These are phyloP conservation scores for Drosophila lacteicornis DNA, from an alignment of 1,140 invertebrate genomes.

Conservation along the genomic window DNA sequence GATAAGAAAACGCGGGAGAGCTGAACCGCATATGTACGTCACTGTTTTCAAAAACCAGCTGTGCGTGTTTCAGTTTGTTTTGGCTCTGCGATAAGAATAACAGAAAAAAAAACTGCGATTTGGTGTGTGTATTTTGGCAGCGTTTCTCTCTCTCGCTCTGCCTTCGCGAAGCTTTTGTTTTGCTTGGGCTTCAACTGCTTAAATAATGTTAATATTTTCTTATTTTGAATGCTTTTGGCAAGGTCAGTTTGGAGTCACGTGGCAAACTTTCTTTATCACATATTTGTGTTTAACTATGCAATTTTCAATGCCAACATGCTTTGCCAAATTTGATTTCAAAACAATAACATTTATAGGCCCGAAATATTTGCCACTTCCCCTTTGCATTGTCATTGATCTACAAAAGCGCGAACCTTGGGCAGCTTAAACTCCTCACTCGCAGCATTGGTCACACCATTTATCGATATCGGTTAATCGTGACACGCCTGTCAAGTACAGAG, in stretches of 20 bases:
- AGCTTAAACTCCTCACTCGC: slow-evolving; percentile 6
- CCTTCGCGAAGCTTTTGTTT: slow-evolving; percentile 14
- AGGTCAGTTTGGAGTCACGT: slow-evolving; percentile 36
- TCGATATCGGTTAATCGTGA: slow-evolving; percentile 15
- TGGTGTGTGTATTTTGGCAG: not conserved
- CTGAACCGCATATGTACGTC: slow-evolving; percentile 21
- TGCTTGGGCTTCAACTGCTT: slow-evolving; percentile 20
- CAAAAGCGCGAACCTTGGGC: slow-evolving; percentile 21
- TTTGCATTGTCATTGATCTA: slow-evolving; percentile 22
- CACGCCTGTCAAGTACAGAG: not conserved
- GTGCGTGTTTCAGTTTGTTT: slow-evolving; percentile 37
- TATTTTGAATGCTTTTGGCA: slow-evolving; percentile 23
- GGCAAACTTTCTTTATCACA: slow-evolving; percentile 24
- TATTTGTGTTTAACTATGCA: not conserved
- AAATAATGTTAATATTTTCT: slow-evolving; percentile 26
- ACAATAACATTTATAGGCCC: slow-evolving; percentile 25
- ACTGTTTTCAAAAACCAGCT: slow-evolving; percentile 30
- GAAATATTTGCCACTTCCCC: slow-evolving; percentile 16
- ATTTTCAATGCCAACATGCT: no score
- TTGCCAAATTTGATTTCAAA: slow-evolving; percentile 1
- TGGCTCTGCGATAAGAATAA: slow-evolving; percentile 37
- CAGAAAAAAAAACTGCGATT: not conserved
- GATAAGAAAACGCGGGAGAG: slow-evolving; percentile 31
- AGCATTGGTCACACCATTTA: slow-evolving; percentile 24
- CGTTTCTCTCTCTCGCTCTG: slow-evolving; percentile 28